A percentile compares a stretch with the other conserved stretches of the same genome.
Conservation (phyloP, 2,888 invertebrate genomes). For the Leucoptera coffeella region DNA sequence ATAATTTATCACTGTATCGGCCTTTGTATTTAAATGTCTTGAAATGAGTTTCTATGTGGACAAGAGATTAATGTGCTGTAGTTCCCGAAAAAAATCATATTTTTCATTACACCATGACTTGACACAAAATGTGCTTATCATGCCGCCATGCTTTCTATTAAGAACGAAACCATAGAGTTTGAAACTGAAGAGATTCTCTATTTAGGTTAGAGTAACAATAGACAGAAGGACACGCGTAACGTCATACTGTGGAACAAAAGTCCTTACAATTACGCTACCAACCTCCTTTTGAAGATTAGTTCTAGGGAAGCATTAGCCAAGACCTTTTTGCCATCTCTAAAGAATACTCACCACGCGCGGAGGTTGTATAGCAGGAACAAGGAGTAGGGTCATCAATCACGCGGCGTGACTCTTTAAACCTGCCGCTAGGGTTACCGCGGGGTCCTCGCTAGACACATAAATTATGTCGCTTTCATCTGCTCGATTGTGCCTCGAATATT, state of each 20-base stretch:
- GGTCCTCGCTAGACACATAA: conserved; percentile 25
- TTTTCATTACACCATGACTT: conserved; percentile 38
- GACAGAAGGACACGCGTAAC: no score
- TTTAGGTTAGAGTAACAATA: no score
- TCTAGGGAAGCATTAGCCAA: no score
- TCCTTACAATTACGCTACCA: no score
- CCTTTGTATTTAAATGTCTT: conserved; percentile 40
- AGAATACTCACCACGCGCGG: no score
- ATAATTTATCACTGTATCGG: conserved; percentile 41
- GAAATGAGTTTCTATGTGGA: conserved; percentile 26
- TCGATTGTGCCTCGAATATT: conserved; percentile 29
- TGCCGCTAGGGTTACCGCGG: conserved; percentile 24
- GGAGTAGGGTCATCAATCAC: conserved; percentile 35
- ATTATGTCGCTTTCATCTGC: conserved; percentile 29
- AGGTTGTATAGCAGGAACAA: no score
- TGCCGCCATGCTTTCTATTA: conserved; percentile 25
- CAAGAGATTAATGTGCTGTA: conserved; percentile 24
- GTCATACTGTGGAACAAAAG: no score
- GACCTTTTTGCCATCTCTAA: no score
- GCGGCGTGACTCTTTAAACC: conserved; percentile 48
- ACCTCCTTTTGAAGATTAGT: no score
- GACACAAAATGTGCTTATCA: conserved; percentile 33
- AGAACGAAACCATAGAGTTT: no score
- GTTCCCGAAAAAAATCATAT: conserved; percentile 25
- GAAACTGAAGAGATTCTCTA: no score